Evolutionary conservation across 2,888 invertebrate genomes (phyloP).

Genomic region (Cephus rjabovi): DNA sequence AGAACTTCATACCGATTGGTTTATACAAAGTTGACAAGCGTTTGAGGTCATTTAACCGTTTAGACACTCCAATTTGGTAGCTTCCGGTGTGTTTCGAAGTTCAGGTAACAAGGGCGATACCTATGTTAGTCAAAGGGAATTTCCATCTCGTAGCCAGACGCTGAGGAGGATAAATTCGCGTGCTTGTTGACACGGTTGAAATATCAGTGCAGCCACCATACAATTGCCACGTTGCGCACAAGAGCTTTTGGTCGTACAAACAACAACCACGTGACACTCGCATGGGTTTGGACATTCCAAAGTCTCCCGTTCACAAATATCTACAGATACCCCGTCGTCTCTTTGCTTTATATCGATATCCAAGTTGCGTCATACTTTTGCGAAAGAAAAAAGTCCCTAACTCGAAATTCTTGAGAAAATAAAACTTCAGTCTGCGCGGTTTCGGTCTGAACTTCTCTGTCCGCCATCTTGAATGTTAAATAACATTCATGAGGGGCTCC

Average conservation of each 20-base stretch:
- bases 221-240: not conserved
- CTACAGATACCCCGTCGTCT: not conserved
- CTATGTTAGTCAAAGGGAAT: constrained; percentile 51
- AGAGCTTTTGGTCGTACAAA: not conserved
- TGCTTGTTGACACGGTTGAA: constrained; percentile 47
- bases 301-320: not conserved
- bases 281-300: not conserved
- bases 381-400: not conserved
- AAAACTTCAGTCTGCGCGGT: not conserved
- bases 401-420: not conserved
- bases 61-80: constrained; percentile 1
- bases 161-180: constrained; percentile 4
- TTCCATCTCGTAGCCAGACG: constrained; percentile 41
- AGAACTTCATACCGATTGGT: constrained; percentile 15
- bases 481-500: constrained; percentile 44
- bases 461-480: constrained; percentile 31
- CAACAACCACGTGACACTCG: not conserved
- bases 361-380: not conserved
- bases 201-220: constrained; percentile 35
- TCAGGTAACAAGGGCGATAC: constrained; percentile 22
- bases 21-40: constrained; percentile 14
- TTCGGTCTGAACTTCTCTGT: constrained; percentile 22
- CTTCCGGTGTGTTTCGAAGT: not conserved
- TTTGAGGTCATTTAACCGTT: constrained; percentile 8
- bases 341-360: not conserved